Conservation (phyloP, 2,888 invertebrate genomes). For the Lepidocyrtoides sp. region DNA sequence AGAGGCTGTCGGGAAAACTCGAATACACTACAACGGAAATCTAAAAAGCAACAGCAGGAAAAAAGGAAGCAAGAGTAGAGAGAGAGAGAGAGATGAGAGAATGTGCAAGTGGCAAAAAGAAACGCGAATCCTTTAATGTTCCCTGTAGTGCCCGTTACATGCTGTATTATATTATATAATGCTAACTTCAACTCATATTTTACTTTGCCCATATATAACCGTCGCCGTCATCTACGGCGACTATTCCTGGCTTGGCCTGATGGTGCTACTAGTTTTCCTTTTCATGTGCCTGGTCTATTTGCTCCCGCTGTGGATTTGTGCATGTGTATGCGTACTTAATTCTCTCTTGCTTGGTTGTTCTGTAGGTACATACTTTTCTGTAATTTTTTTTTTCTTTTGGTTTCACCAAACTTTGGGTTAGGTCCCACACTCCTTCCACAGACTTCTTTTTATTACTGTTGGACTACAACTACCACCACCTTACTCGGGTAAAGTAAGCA, state of each 20-base stretch:
- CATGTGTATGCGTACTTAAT: background rate
- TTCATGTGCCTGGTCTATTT: background rate
- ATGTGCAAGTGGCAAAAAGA: background rate
- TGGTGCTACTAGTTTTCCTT: background rate
- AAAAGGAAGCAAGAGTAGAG: background rate
- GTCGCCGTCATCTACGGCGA: background rate
- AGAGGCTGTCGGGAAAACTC: background rate
- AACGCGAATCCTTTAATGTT: constrained; percentile 18
- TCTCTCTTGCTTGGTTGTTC: background rate
- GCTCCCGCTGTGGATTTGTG: background rate
- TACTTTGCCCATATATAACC: background rate
- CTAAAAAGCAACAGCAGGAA: constrained; percentile 27
- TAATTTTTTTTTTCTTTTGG: background rate
- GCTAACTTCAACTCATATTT: constrained; percentile 8
- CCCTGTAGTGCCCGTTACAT: background rate
- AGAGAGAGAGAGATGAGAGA: background rate
- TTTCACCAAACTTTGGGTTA: background rate
- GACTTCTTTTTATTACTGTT: background rate
- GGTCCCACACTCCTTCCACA: background rate
- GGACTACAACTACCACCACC: too few relatives aligned
- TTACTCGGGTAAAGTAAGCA: background rate
- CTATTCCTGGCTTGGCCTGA: background rate
- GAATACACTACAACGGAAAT: background rate
- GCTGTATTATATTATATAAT: too few relatives aligned
- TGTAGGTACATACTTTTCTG: background rate